Evolutionary conservation across 2,113 vertebrate genomes (phyloP).

Genomic region (Sphyrna mokarran): DNA sequence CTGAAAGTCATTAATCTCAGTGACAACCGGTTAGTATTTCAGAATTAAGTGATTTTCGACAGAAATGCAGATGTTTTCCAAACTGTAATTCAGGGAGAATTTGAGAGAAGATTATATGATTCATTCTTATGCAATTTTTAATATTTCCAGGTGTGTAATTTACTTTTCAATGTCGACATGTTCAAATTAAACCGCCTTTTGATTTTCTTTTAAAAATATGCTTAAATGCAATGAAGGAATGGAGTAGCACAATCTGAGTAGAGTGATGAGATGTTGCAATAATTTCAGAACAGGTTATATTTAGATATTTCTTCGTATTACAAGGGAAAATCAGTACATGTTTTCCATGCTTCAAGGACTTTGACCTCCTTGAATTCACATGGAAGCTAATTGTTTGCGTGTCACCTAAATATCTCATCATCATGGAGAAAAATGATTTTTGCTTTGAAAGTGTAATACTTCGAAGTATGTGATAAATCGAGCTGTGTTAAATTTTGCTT

Average conservation of each 20-base stretch:
- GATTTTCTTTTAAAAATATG: neutral
- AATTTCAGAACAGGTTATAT: neutral
- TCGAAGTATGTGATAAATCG: neutral
- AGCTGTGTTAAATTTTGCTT: neutral
- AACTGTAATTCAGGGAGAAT: neutral
- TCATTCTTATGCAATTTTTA: neutral
- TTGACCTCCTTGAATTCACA: neutral
- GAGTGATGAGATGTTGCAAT: neutral
- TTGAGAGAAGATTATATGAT: neutral
- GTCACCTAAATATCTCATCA: neutral
- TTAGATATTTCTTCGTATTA: neutral
- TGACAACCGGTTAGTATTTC: slow-evolving; percentile 84
- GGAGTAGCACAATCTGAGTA: neutral
- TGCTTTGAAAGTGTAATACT: neutral
- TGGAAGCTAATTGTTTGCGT: neutral
- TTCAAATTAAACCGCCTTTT: neutral
- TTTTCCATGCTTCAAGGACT: neutral
- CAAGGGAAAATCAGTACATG: neutral
- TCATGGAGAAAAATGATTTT: neutral
- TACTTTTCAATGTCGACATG: neutral
- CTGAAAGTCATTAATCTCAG: slow-evolving; percentile 94
- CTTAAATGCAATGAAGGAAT: neutral
- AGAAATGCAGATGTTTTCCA: neutral
- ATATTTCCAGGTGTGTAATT: neutral
- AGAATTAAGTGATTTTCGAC: neutral